Conservation (phyloP, 1,140 invertebrate species). For the Drosophila leontia region DNA sequence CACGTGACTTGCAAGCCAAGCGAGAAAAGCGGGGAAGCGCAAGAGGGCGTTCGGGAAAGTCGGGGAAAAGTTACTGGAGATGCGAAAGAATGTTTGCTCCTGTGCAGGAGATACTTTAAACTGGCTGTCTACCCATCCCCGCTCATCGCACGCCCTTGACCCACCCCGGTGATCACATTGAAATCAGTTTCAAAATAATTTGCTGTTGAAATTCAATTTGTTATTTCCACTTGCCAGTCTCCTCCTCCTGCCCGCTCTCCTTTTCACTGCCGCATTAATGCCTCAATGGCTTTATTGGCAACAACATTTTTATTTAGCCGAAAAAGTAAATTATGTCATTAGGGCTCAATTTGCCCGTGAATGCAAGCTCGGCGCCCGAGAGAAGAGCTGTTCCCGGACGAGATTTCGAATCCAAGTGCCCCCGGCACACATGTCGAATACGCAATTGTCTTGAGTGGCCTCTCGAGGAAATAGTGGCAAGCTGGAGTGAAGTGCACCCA, state of each 20-base stretch:
- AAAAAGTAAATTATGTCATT: constrained; percentile 78
- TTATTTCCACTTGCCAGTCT: constrained; percentile 75
- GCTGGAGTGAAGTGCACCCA: constrained; percentile 20
- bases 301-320: constrained; percentile 69
- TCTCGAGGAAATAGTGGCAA: constrained; percentile 26
- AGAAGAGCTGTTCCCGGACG: constrained; percentile 1
- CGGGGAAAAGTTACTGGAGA: constrained; percentile 61
- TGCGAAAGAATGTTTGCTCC: constrained; percentile 60
- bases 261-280: constrained; percentile 61
- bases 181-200: constrained; percentile 84
- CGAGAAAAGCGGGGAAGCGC: constrained; percentile 22
- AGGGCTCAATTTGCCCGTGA: constrained; percentile 61
- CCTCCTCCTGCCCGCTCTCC: background rate
- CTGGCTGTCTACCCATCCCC: constrained; percentile 32
- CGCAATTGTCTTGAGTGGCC: constrained; percentile 54
- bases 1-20: constrained; percentile 81
- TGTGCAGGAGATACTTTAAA: constrained; percentile 58
- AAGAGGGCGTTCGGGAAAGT: background rate
- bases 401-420: constrained; percentile 37
- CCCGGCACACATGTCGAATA: constrained; percentile 54
- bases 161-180: constrained; percentile 73
- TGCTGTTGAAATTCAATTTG: constrained; percentile 80
- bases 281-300: constrained; percentile 72
- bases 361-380: constrained; percentile 29
- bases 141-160: constrained; percentile 27